Conservation (phyloP, 2,113 vertebrate species). For the Paramormyrops kingsleyae region DNA sequence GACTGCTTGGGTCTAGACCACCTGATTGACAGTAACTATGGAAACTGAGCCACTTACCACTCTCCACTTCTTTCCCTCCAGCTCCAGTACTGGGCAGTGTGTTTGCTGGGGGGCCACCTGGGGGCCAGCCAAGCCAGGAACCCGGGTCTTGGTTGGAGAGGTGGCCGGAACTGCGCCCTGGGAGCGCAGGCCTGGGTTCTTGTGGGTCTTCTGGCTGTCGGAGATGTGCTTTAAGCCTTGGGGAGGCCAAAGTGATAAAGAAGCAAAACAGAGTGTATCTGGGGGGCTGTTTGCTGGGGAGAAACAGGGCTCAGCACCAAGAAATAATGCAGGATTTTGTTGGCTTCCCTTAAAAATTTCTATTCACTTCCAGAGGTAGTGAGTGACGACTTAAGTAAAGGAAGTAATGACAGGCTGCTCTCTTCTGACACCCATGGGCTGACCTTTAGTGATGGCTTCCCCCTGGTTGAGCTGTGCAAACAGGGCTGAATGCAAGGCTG, state of each 20-base stretch:
- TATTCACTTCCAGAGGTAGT: background rate
- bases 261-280: background rate
- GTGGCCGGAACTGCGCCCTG: slow-evolving; percentile 49
- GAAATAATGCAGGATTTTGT: background rate
- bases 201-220: slow-evolving; percentile 84
- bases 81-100: slow-evolving; percentile 70
- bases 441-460: slow-evolving; percentile 85
- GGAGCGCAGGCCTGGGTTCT: slow-evolving; percentile 76
- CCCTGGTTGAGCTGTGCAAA: slow-evolving; percentile 93
- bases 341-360: background rate
- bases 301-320: background rate
- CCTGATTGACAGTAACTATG: background rate
- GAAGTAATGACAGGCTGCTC: background rate
- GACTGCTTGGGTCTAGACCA: background rate
- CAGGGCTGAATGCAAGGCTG: slow-evolving; percentile 69
- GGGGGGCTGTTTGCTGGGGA: background rate
- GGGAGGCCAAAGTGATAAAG: background rate
- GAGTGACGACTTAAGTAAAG: background rate
- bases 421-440: slow-evolving; percentile 10
- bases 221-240: slow-evolving; percentile 84
- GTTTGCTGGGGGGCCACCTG: slow-evolving; percentile 51
- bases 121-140: slow-evolving; percentile 41
- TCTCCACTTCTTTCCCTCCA: slow-evolving; percentile 97
- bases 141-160: slow-evolving; percentile 63
- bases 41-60: slow-evolving; percentile 67